Evolutionary conservation across 2,888 invertebrate species (phyloP).

Genomic region (Dryococelus australis): DNA sequence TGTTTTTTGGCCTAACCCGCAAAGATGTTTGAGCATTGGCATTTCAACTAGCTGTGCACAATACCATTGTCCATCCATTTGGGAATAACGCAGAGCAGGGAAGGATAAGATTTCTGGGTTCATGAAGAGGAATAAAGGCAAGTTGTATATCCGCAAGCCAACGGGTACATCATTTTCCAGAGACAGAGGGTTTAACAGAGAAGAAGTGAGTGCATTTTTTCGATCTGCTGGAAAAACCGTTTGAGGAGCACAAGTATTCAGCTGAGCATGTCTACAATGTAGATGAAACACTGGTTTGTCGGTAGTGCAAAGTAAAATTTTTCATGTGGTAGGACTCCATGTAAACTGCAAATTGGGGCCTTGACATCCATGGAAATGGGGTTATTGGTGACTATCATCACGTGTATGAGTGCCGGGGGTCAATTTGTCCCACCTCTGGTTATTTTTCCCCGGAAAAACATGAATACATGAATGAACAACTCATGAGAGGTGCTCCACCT

Average conservation of each 20-base stretch:
- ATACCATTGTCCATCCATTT: constrained; percentile 6
- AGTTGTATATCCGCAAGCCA: constrained; percentile 30
- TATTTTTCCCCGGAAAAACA: constrained; percentile 48
- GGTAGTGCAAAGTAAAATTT: too few species aligned
- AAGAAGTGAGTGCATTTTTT: constrained; percentile 35
- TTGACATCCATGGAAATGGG: constrained; percentile 47
- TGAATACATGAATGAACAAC: constrained; percentile 47
- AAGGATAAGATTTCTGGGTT: constrained; percentile 28
- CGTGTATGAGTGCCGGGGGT: too few species aligned
- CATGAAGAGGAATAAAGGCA: too few species aligned
- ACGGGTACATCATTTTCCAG: constrained; percentile 42
- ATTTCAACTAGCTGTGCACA: constrained; percentile 25
- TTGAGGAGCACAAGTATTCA: constrained; percentile 39
- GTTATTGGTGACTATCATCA: constrained; percentile 17
- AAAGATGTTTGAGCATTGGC: neutral
- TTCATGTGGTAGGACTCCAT: too few species aligned
- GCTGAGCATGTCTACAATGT: too few species aligned
- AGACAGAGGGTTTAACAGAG: constrained; percentile 35
- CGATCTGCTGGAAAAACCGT: constrained; percentile 11
- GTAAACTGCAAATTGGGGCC: too few species aligned
- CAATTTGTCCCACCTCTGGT: too few species aligned
- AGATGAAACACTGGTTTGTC: too few species aligned
- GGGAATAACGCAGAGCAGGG: constrained; percentile 22
- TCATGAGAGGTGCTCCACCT: too few species aligned
- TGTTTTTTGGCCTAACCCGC: constrained; percentile 29